Percentiles rank a stretch among this genome's conserved stretches.
Evolutionary conservation across 2,113 vertebrate genomes (phyloP).

Genomic region (Lepisosteus osseus): DNA sequence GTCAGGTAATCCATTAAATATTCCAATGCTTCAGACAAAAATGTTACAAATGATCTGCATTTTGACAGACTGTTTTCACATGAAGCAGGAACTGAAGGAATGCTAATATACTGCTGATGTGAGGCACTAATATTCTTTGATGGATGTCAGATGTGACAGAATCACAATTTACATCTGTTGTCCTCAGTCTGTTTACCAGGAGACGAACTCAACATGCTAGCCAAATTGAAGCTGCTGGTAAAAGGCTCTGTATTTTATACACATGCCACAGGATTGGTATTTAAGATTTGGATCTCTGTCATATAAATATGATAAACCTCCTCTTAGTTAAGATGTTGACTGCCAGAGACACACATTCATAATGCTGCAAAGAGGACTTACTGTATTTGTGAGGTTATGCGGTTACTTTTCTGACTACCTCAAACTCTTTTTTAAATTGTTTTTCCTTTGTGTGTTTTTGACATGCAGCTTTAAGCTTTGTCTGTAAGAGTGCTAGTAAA

Average conservation of each 20-base stretch:
- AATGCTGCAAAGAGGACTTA: not conserved
- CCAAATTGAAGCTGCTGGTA: not conserved
- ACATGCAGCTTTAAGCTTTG: no score
- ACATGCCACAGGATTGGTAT: not conserved
- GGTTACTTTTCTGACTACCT: not conserved
- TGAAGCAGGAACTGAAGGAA: not conserved
- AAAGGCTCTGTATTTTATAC: not conserved
- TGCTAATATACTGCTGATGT: constrained; percentile 1
- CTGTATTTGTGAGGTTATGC: not conserved
- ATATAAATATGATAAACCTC: not conserved
- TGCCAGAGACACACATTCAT: not conserved
- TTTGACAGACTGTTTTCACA: not conserved
- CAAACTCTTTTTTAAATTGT: no score
- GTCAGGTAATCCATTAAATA: no score
- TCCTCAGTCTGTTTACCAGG: not conserved
- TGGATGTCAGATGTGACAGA: not conserved
- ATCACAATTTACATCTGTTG: not conserved
- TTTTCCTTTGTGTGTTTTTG: no score
- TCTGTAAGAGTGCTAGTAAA: no score
- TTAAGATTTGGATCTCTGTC: not conserved
- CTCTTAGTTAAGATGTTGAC: not conserved
- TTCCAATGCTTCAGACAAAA: no score
- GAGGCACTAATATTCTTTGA: not conserved
- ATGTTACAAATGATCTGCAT: not conserved
- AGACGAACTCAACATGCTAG: not conserved